phyloP scores from a whole-genome alignment of 1,140 invertebrate species.

The Drosophila kikkawai region DNA sequence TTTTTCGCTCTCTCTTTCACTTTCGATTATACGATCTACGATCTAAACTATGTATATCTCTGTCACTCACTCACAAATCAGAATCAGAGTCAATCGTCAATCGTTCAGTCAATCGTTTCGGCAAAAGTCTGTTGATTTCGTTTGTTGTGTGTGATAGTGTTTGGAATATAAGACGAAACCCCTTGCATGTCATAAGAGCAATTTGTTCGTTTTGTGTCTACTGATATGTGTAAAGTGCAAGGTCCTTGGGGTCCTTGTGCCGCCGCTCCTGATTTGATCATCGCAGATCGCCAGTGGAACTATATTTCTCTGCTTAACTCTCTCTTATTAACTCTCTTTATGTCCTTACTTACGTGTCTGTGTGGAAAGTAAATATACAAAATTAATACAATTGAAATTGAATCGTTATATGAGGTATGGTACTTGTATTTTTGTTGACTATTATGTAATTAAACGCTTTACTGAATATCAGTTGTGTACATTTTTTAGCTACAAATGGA shows the following conservation, averaged over 20 bases:
- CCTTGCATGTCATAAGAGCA: constrained; percentile 62
- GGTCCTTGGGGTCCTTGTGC: neutral
- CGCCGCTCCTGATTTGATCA: constrained; percentile 27
- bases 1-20: constrained; percentile 64
- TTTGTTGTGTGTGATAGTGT: constrained; percentile 79
- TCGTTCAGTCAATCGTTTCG: constrained; percentile 64
- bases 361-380: constrained; percentile 50
- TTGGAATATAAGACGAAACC: constrained; percentile 32
- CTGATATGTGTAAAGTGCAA: constrained; percentile 23
- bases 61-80: constrained; percentile 44
- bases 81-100: constrained; percentile 14
- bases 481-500: constrained; percentile 66
- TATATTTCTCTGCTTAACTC: constrained; percentile 55
- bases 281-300: constrained; percentile 15
- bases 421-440: constrained; percentile 80
- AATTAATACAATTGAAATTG: constrained; percentile 54
- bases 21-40: constrained; percentile 32
- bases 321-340: constrained; percentile 47
- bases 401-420: constrained; percentile 64
- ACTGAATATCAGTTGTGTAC: constrained; percentile 79
- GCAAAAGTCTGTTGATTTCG: constrained; percentile 67
- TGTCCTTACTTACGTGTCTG: constrained; percentile 47
- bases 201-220: constrained; percentile 73
- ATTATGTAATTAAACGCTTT: constrained; percentile 80
- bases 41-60: constrained; percentile 23